These are phyloP conservation scores for Pseudomugil gertrudae DNA, from an alignment of 2,797 vertebrate genomes.

Conservation along the genomic window DNA sequence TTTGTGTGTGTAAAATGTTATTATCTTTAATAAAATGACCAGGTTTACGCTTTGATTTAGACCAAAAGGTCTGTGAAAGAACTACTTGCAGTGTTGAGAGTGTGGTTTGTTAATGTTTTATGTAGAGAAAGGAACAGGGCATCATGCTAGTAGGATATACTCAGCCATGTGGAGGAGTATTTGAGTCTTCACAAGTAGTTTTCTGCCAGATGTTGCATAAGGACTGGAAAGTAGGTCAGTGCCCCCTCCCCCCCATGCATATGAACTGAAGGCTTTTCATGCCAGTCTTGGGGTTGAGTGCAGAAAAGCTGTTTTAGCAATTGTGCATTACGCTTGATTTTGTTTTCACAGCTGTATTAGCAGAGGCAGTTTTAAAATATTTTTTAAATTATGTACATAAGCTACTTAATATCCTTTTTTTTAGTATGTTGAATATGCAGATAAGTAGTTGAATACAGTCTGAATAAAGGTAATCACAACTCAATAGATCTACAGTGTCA, in stretches of 20 bases:
- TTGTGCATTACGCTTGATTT: too few relatives aligned
- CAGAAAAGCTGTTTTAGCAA: neutral
- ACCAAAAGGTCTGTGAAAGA: neutral
- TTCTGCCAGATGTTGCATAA: conserved; percentile 76
- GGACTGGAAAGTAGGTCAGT: conserved; percentile 62
- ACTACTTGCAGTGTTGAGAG: conserved; percentile 27
- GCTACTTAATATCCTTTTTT: too few relatives aligned
- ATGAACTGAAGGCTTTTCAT: conserved; percentile 15
- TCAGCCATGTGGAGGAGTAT: conserved; percentile 40
- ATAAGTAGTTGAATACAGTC: neutral
- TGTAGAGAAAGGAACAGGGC: conserved; percentile 14
- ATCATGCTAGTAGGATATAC: conserved; percentile 16
- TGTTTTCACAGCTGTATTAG: too few relatives aligned
- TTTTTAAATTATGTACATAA: too few relatives aligned
- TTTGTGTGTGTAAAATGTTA: neutral
- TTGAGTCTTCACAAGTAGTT: conserved; percentile 48
- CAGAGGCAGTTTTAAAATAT: too few relatives aligned
- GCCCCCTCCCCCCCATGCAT: conserved; percentile 36
- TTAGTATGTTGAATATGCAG: neutral
- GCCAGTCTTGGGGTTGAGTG: conserved; percentile 13
- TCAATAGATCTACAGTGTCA: neutral
- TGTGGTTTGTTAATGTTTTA: conserved; percentile 6
- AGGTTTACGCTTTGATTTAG: conserved; percentile 10
- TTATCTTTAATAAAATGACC: neutral
- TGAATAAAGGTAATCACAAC: neutral